A percentile compares a stretch with the other conserved stretches of the same genome.
phyloP scores from a whole-genome alignment of 2,888 invertebrate species.

The Syrista parreyssii region DNA sequence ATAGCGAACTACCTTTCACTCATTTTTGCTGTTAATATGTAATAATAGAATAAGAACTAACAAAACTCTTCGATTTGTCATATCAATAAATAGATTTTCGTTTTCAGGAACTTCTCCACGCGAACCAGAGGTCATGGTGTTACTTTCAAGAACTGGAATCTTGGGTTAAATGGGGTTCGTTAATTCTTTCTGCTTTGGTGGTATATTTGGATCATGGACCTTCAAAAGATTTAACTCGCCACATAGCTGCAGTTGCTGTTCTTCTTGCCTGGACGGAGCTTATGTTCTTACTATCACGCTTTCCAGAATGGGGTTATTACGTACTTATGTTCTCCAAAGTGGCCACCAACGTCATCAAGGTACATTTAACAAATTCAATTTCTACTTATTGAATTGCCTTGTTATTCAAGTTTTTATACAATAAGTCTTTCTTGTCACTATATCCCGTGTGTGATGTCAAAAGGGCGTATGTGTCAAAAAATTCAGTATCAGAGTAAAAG shows the following conservation, averaged over 20 bases:
- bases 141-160: constrained; percentile 70
- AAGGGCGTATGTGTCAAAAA: too few relatives aligned
- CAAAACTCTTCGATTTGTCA: too few relatives aligned
- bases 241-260: constrained; percentile 69
- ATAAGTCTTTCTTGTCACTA: background rate
- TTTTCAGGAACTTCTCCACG: constrained; percentile 69
- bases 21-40: too few relatives aligned
- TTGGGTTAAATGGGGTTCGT: constrained; percentile 70
- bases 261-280: constrained; percentile 71
- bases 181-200: constrained; percentile 66
- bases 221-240: constrained; percentile 66
- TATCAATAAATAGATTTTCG: too few relatives aligned
- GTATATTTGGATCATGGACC: constrained; percentile 60
- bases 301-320: constrained; percentile 72
- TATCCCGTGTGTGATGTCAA: too few relatives aligned
- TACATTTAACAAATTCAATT: constrained; percentile 36
- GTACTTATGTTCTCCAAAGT: constrained; percentile 74
- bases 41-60: too few relatives aligned
- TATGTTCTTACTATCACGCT: constrained; percentile 70
- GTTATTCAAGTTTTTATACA: background rate
- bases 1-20: too few relatives aligned
- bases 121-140: constrained; percentile 67
- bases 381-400: constrained; percentile 3
- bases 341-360: constrained; percentile 70
- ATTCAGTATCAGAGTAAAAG: too few relatives aligned